phyloP scores from a whole-genome alignment of 2,888 invertebrate genomes.

The Rhimphoctona megacephalus region DNA sequence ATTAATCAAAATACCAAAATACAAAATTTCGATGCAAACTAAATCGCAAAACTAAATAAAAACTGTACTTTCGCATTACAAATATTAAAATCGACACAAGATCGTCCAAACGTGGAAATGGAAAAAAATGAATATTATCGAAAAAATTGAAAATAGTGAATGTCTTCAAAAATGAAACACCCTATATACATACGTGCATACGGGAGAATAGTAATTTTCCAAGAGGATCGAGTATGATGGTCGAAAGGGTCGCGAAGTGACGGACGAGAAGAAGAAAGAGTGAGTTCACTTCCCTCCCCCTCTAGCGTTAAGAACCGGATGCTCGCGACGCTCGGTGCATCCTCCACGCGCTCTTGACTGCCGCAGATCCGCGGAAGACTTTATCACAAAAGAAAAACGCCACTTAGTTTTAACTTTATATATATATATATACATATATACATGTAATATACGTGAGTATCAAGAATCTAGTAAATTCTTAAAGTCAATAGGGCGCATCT shows the following conservation, averaged over 20 bases:
- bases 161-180: neutral
- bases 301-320: conserved; percentile 56
- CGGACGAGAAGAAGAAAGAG: conserved; percentile 8
- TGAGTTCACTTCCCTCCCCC: conserved; percentile 16
- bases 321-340: conserved; percentile 57
- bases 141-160: too few relatives aligned
- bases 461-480: neutral
- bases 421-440: neutral
- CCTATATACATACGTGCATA: conserved; percentile 2
- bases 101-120: too few relatives aligned
- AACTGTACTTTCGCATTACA: too few relatives aligned
- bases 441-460: neutral
- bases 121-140: too few relatives aligned
- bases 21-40: too few relatives aligned
- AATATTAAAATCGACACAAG: too few relatives aligned
- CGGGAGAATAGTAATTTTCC: conserved; percentile 57
- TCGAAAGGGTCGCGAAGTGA: conserved; percentile 54
- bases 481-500: conserved; percentile 22
- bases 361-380: conserved; percentile 58
- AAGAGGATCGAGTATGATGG: conserved; percentile 56
- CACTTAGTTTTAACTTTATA: conserved; percentile 5
- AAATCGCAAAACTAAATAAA: too few relatives aligned
- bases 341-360: conserved; percentile 53
- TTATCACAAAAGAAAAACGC: conserved; percentile 60
- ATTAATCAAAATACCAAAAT: too few relatives aligned